Evolutionary conservation across 2,888 invertebrate genomes (phyloP).

Genomic region (Scelioninae gen. 1): DNA sequence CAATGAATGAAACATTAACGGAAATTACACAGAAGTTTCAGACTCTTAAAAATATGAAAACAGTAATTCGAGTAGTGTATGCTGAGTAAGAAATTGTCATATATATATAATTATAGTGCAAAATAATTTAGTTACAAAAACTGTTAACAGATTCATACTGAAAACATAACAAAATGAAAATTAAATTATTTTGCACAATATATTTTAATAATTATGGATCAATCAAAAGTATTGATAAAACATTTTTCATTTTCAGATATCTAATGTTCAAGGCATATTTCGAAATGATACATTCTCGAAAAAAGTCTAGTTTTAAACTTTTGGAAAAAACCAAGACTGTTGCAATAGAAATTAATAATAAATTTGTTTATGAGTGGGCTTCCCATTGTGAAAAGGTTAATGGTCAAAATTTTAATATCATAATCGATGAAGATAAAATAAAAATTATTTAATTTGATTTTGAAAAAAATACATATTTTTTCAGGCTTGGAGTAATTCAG

Average conservation of each 20-base stretch:
- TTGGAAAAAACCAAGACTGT: slow-evolving; percentile 83
- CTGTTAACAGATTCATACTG: too few species aligned
- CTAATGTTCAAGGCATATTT: slow-evolving; percentile 86
- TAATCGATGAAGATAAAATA: not conserved
- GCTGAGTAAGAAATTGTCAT: slow-evolving; percentile 72
- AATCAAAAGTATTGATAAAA: too few species aligned
- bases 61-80: slow-evolving; percentile 74
- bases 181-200: too few species aligned
- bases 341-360: slow-evolving; percentile 83
- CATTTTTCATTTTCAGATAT: slow-evolving; percentile 83
- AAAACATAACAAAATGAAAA: too few species aligned
- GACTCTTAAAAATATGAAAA: slow-evolving; percentile 75
- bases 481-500: slow-evolving; percentile 86
- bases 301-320: slow-evolving; percentile 81
- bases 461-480: slow-evolving; percentile 60
- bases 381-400: slow-evolving; percentile 85
- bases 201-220: too few species aligned
- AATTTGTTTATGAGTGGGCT: slow-evolving; percentile 85
- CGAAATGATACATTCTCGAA: slow-evolving; percentile 84
- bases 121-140: too few species aligned
- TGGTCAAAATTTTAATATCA: not conserved
- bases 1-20: slow-evolving; percentile 74
- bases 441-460: slow-evolving; percentile 1
- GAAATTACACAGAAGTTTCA: slow-evolving; percentile 79
- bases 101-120: too few species aligned